phyloP scores from a whole-genome alignment of 2,797 vertebrate genomes.

The Carapus acus region DNA sequence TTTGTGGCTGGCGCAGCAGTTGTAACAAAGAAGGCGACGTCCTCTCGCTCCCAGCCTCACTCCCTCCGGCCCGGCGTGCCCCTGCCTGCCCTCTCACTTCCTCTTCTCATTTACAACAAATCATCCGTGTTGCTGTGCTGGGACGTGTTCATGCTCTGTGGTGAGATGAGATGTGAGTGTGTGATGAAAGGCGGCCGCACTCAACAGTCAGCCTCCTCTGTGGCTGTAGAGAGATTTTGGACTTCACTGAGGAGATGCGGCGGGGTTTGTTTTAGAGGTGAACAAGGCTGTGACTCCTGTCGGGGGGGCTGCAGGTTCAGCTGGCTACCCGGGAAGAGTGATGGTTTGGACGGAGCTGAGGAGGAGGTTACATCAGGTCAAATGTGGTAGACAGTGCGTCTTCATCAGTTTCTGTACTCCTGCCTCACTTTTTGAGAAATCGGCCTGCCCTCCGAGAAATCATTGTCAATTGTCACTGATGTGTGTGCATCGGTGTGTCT shows the following conservation, averaged over 20 bases:
- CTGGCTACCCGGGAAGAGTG: conserved; percentile 2
- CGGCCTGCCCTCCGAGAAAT: conserved; percentile 3
- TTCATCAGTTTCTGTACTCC: background rate
- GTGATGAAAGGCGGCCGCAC: conserved; percentile 12
- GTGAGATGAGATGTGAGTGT: conserved; percentile 37
- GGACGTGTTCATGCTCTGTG: conserved; percentile 49
- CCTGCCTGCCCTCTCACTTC: conserved; percentile 34
- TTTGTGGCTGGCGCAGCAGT: conserved; percentile 18
- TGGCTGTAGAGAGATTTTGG: conserved; percentile 37
- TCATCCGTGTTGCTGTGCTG: conserved; percentile 35
- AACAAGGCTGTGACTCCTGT: conserved; percentile 15
- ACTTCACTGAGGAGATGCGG: conserved; percentile 27
- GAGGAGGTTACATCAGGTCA: conserved; percentile 9
- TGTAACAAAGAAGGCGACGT: conserved; percentile 16
- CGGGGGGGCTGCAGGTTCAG: conserved; percentile 2
- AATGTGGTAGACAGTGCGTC: background rate
- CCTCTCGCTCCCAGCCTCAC: background rate
- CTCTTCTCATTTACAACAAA: conserved; percentile 38
- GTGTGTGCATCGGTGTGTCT: conserved; percentile 16
- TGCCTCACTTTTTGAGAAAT: too few relatives aligned
- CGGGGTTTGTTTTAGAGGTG: conserved; percentile 14
- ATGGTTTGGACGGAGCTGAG: background rate
- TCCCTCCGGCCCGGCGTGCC: conserved; percentile 31
- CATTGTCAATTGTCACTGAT: conserved; percentile 9
- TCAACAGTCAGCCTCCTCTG: conserved; percentile 41